Evolutionary conservation across 2,888 invertebrate species (phyloP), one percentile per base, ranked within the genome.

Genomic region (Diachrysia chrysitis): DNA sequence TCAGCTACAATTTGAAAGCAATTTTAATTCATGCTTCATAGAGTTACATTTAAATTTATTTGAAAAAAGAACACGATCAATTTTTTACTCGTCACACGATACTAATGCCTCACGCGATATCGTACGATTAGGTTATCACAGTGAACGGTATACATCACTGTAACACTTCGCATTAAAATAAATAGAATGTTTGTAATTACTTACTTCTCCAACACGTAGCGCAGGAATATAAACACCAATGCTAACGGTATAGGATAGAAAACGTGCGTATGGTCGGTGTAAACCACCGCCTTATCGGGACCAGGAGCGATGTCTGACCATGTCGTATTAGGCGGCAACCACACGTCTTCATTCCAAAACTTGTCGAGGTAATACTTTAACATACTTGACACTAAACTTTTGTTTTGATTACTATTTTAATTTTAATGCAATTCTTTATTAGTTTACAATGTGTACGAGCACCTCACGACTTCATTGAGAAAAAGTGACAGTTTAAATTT

Each of bases 291-390:
- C 89, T 97, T 97, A 83, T 96, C 96, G 66, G 97, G 95, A 70
- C 96, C 97, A 62, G 98, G 98, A 83, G 97, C 96, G 71, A 99
- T 96, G 89, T 98, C 98, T 72, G 96, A 96, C 99, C 99, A 99
- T 84, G 98, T 98, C 78, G 97, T 96, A 91, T 98, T 98, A 74
- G 98, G 98, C 82, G 99, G 99, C 86, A 99, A 96, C 99, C 99
- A 99, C 89, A 99, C 96, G 88, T 97, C 93, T 89, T 98, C 97
- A 88, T 96, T 97, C 99, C 98, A 98, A 91, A 98, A 97, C 71
- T 87, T 88, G 76, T 95, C 91, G 77, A 96, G 87, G 68, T 95
- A 78, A 81, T 87, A 87, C 78, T 92, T 92, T 87, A 96, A 84
- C 95, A 95, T 94, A 72, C 79, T 89, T 75, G 63, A 65, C 82